phyloP scores from a whole-genome alignment of 2,888 invertebrate species.

The Cyrtodaria siliqua region DNA sequence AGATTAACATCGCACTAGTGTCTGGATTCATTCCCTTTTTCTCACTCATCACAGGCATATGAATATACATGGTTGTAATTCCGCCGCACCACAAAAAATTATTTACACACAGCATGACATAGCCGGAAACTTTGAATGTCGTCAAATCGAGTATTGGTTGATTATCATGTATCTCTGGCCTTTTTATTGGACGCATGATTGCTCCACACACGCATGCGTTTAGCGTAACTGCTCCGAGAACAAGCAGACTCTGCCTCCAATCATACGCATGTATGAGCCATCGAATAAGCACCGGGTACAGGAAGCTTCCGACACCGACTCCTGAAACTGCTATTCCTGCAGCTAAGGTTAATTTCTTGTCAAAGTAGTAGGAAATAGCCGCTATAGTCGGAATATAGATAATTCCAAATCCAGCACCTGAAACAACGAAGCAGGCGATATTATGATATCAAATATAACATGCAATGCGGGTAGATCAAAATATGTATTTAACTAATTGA shows the following conservation, averaged over 20 bases:
- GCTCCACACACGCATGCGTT: conserved; percentile 65
- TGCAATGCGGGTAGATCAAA: too few species aligned
- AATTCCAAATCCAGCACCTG: conserved; percentile 70
- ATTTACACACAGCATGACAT: conserved; percentile 52
- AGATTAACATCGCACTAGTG: conserved; percentile 51
- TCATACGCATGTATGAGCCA: conserved; percentile 53
- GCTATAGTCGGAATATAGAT: conserved; percentile 63
- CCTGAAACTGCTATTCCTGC: conserved; percentile 68
- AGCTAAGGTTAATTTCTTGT: conserved; percentile 60
- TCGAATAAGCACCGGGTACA: conserved; percentile 66
- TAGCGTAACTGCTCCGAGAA: conserved; percentile 60
- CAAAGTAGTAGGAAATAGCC: conserved; percentile 67
- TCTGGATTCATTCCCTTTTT: conserved; percentile 42
- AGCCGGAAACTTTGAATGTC: conserved; percentile 50
- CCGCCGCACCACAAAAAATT: conserved; percentile 66
- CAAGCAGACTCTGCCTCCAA: conserved; percentile 64
- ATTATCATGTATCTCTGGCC: conserved; percentile 13
- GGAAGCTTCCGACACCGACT: conserved; percentile 67
- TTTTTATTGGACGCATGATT: conserved; percentile 57
- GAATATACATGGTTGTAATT: conserved; percentile 63
- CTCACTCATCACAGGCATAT: conserved; percentile 60
- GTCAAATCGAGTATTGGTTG: conserved; percentile 36
- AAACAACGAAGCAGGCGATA: too few species aligned
- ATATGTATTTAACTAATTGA: too few species aligned
- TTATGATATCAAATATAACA: too few species aligned